Evolutionary conservation across 2,113 vertebrate species (phyloP), one percentile per base, ranked within the genome.

Genomic region (Siniperca knerii): DNA sequence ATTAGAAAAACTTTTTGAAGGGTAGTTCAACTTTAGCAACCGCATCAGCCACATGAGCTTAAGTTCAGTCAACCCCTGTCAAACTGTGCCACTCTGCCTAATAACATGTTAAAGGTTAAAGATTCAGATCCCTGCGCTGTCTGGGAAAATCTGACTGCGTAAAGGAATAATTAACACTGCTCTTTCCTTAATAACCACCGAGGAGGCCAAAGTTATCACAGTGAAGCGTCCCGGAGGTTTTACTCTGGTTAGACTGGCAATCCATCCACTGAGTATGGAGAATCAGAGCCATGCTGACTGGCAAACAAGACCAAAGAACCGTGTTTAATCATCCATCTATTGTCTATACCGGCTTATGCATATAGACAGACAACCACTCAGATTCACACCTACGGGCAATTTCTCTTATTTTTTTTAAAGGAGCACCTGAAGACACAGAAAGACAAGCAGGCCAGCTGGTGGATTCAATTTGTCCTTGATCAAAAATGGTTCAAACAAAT

Each of bases 91-190:
- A 48, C 25, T 58, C 52, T 15, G 66, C 18, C 52, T 80, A 69
- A 77, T 65, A 21, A 65, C 54, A 35, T 50, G 48, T 65, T 68
- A 61, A 80, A 54, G 61, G 75, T 60, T 21, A 15, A n/a, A 23
- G 11, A 48, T 40, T 35, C n/a, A 40, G 13, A 42, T 60, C 66
- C 3, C 7, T 35, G 35, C 3, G 1, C 48, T n/a, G 87, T 79
- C 69, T 88, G 86, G 74, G 86, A 81, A 77, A 73, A 33, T 64
- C 12, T n/a, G 40, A 50, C 73, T n/a, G 29, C 2, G 20, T 16
- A 33, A 68, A 29, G 70, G 9, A 52, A 52, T 67, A 66, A 76
- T 50, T 58, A 65, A 66, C 58, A 44, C 58, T 76, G 4, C 25
- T 42, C 33, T 52, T 8, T 25, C 2, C 20, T 52, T 76, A 23